Evolutionary conservation across 2,888 invertebrate genomes (phyloP).

Genomic region (Platerodrilus igneus): DNA sequence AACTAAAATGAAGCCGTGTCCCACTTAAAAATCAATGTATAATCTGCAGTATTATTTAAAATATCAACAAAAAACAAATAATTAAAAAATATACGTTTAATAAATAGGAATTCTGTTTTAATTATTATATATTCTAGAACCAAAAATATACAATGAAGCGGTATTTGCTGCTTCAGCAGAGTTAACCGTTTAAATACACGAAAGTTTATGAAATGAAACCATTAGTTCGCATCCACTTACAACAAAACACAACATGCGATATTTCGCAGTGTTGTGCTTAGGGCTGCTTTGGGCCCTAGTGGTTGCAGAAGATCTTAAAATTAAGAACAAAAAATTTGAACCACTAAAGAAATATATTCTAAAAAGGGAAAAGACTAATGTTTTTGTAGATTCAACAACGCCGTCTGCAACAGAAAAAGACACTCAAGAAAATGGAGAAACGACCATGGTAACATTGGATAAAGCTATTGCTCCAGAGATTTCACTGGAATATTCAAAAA

Average conservation of each 20-base stretch:
- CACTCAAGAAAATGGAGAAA: neutral
- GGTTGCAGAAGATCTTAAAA: conserved; percentile 9
- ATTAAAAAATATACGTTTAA: too few relatives aligned
- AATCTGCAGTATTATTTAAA: too few relatives aligned
- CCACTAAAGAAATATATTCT: conserved; percentile 4
- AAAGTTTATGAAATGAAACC: conserved; percentile 3
- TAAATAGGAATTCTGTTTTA: too few relatives aligned
- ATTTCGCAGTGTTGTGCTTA: conserved; percentile 12
- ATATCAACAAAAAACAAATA: too few relatives aligned
- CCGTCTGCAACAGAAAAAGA: conserved; percentile 6
- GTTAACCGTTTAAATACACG: too few relatives aligned
- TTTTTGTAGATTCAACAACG: neutral
- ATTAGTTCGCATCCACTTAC: conserved; percentile 6
- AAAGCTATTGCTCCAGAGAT: conserved; percentile 4
- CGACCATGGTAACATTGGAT: neutral
- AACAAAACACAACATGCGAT: conserved; percentile 8
- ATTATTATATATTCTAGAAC: too few relatives aligned
- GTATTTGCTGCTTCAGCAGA: too few relatives aligned
- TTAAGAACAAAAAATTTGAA: too few relatives aligned
- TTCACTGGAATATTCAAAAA: neutral
- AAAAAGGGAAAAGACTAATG: neutral
- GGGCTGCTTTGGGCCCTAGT: conserved; percentile 15
- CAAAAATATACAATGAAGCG: too few relatives aligned
- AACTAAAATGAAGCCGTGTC: too few relatives aligned
- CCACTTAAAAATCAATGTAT: too few relatives aligned